Conservation (phyloP, 2,797 vertebrate genomes). For the Garrulus glandarius region DNA sequence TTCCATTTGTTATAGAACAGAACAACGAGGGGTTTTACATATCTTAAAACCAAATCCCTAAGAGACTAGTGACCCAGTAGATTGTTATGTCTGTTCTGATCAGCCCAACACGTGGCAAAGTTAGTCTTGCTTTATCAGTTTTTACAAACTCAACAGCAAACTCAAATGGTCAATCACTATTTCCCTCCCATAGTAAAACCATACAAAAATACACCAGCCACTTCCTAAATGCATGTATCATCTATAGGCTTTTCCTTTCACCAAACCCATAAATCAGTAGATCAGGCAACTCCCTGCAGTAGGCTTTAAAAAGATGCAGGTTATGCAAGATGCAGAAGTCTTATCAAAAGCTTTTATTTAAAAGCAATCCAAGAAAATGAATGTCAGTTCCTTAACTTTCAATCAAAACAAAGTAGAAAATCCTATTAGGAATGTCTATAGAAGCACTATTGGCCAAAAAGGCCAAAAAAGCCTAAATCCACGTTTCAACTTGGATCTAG, state of each 20-base stretch:
- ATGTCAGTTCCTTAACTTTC: neutral
- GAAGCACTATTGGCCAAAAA: neutral
- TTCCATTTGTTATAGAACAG: neutral
- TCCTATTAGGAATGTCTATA: neutral
- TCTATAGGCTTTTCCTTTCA: neutral
- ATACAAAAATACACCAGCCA: neutral
- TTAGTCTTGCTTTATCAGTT: neutral
- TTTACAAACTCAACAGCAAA: neutral
- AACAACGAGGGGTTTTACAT: neutral
- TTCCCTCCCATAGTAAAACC: neutral
- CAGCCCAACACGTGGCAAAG: neutral
- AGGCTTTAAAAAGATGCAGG: neutral
- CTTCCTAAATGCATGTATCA: neutral
- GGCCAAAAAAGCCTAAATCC: neutral
- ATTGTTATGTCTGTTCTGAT: fast-evolving
- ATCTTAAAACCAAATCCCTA: neutral
- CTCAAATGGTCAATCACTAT: neutral
- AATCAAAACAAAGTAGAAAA: neutral
- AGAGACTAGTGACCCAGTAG: neutral
- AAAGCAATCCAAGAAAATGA: neutral
- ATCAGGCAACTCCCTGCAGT: neutral
- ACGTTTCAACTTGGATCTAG: fast-evolving
- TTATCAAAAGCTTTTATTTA: neutral
- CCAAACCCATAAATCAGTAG: neutral
- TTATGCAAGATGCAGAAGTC: neutral